Percentiles rank a stretch among this genome's conserved stretches.
phyloP scores from a whole-genome alignment of 2,888 invertebrate species.

The Hecatera dysodea region DNA sequence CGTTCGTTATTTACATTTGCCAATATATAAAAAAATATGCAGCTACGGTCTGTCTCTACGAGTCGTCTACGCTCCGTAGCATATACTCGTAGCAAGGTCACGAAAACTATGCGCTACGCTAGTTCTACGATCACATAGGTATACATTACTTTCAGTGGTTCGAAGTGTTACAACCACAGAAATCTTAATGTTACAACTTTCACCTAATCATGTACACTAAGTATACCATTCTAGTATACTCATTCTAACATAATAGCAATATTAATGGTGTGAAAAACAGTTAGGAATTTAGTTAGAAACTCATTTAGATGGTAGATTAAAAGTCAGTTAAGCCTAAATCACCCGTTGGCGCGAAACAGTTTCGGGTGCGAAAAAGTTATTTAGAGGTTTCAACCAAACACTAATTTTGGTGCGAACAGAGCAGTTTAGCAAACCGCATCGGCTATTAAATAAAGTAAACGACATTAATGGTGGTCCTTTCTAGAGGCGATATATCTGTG shows the following conservation, averaged over 20 bases:
- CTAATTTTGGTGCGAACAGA: conserved; percentile 54
- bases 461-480: conserved; percentile 51
- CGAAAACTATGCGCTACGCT: neutral
- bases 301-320: conserved; percentile 59
- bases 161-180: conserved; percentile 22
- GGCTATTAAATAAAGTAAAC: conserved; percentile 53
- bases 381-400: conserved; percentile 56
- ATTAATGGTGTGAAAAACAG: conserved; percentile 47
- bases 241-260: conserved; percentile 38
- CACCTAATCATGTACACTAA: conserved; percentile 4
- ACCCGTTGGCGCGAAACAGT: conserved; percentile 44
- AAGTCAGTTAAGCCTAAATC: conserved; percentile 51
- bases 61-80: neutral
- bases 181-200: conserved; percentile 32
- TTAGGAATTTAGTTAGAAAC: conserved; percentile 58
- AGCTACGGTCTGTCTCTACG: neutral
- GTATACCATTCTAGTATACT: conserved; percentile 19
- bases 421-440: conserved; percentile 61
- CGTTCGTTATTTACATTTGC: no score
- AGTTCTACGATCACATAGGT: neutral
- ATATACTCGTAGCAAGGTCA: neutral
- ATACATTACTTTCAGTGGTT: conserved; percentile 4
- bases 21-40: neutral
- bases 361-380: conserved; percentile 62
- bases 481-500: conserved; percentile 62